Evolutionary conservation across 1,140 invertebrate species (phyloP).

Genomic region (Pachypeltis micranthus): DNA sequence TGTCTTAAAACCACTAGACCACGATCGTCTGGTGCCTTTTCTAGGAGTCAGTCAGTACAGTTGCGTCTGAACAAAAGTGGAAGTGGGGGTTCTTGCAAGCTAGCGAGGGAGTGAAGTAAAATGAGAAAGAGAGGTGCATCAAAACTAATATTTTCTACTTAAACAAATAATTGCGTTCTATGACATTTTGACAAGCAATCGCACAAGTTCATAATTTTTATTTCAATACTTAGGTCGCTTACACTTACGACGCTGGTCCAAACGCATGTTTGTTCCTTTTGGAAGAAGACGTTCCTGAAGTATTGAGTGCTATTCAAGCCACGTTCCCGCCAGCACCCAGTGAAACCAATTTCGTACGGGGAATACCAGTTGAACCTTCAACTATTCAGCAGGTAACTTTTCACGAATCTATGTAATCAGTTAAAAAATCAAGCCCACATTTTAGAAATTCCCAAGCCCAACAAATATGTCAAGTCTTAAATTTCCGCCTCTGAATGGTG

Average conservation of each 20-base stretch:
- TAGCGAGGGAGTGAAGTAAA: too few species aligned
- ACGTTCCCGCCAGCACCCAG: conserved; percentile 51
- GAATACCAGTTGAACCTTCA: conserved; percentile 35
- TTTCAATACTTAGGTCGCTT: conserved; percentile 70
- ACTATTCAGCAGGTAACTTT: not conserved
- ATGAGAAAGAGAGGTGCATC: too few species aligned
- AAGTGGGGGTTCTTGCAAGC: too few species aligned
- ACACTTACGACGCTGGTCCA: conserved; percentile 95
- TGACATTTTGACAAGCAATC: conserved; percentile 11
- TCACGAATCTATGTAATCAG: too few species aligned
- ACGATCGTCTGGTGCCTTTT: too few species aligned
- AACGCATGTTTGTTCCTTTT: conserved; percentile 87
- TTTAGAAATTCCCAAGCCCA: too few species aligned
- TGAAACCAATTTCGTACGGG: conserved; percentile 43
- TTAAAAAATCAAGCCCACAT: too few species aligned
- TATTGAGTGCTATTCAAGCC: conserved; percentile 52
- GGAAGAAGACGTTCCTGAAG: conserved; percentile 56
- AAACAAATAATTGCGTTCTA: not conserved
- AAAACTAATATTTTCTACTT: not conserved
- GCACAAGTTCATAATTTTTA: not conserved
- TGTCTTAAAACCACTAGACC: too few species aligned
- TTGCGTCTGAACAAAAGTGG: too few species aligned
- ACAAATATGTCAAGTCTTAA: too few species aligned
- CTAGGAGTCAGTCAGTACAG: too few species aligned
- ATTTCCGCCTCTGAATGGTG: too few species aligned